Base-by-base conservation (phyloP, 2,797 vertebrate genomes). In the Chelon labrosus region DNA sequence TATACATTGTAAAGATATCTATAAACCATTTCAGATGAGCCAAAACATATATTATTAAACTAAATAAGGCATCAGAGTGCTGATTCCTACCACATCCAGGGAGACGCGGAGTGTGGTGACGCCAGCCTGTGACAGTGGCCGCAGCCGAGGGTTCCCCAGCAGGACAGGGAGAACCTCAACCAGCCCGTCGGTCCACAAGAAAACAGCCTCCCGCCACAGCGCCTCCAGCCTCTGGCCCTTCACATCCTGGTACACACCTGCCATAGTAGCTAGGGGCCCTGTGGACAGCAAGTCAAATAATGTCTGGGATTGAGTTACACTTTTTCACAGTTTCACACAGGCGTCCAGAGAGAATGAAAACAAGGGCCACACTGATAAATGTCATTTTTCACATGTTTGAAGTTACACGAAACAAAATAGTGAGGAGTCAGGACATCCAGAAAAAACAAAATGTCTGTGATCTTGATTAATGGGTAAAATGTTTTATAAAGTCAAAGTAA, bases 211-310 rank as follows among this genome's bases (percentile, higher is more conserved):
- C 64, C 57, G 90, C 96, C 95, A 97, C 47, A 93, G 76, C 0
- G 85, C 72, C 19, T 96, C 96, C 84, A 94, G 74, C 67, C 82
- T 88, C 81, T 89, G 90, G 65, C 93, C 93, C 0, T 87, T 96
- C 62, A 95, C 95, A 38, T 97, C 96, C 0, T 96, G 94, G 85
- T 96, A 97, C 31, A 95, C 95, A 0, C 93, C 96, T 44, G 96
- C 95, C 75, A 96, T 79, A 0, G 94, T 96, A 53, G 92, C 91
- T 79, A 97, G 72, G 0, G 96, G 96, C 70, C 93, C 97, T 97
- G 88, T 7, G 4, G 65, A 49, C 0, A 2, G 10, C 46, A 53
- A 12, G 52, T 17, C n/a, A 19, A 51, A n/a, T 5, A n/a, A 12
- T 7, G 0, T 46, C 50, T 11, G 17, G 16, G 22, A 47, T 70